Conservation (phyloP, 2,888 invertebrate genomes). For the Ganaspis brasiliensis region DNA sequence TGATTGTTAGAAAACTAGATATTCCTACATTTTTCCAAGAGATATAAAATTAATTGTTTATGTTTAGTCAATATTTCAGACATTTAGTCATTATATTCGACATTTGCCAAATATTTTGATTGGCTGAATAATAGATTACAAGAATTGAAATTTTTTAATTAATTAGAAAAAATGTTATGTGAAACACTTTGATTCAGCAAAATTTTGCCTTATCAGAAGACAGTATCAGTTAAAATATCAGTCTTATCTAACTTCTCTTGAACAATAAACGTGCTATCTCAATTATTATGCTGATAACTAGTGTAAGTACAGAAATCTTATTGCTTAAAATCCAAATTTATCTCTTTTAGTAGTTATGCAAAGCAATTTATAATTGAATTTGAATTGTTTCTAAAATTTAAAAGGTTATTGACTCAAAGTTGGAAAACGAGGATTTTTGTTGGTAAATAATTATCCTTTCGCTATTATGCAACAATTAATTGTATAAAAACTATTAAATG, state of each 20-base stretch:
- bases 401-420: slow-evolving; percentile 1
- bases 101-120: too few relatives aligned
- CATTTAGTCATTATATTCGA: too few relatives aligned
- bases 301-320: neutral
- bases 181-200: slow-evolving; percentile 6
- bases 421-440: neutral
- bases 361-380: neutral
- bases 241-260: slow-evolving; percentile 35
- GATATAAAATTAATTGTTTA: neutral
- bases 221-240: slow-evolving; percentile 16
- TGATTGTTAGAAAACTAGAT: slow-evolving; percentile 2
- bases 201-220: slow-evolving; percentile 12
- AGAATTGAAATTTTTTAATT: neutral
- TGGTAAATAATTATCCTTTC: slow-evolving; percentile 12
- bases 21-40: neutral
- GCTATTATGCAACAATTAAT: slow-evolving; percentile 15
- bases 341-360: neutral
- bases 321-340: slow-evolving; percentile 3
- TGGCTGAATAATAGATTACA: too few relatives aligned
- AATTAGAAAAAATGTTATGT: slow-evolving; percentile 17
- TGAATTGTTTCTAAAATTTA: slow-evolving; percentile 4
- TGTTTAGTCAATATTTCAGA: too few relatives aligned
- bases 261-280: slow-evolving; percentile 23
- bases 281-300: slow-evolving; percentile 36
- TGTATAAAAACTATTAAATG: slow-evolving; percentile 46